Evolutionary conservation across 2,797 vertebrate genomes (phyloP).

Genomic region (Numenius phaeopus): DNA sequence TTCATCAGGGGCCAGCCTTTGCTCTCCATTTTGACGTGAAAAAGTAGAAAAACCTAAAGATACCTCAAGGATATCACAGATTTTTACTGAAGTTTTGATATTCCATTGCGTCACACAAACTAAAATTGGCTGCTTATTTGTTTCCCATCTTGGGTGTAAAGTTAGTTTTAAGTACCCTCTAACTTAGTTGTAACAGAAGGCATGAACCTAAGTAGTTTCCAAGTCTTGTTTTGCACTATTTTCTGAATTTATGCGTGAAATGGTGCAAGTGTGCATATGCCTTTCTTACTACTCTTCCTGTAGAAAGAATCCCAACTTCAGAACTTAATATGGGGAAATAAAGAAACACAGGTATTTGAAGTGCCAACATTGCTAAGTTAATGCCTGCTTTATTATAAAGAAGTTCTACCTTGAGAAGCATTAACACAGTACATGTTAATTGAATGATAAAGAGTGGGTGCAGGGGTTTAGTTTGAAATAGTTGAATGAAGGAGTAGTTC

Average conservation of each 20-base stretch:
- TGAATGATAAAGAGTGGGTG: conserved; percentile 57
- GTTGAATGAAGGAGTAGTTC: conserved; percentile 76
- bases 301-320: conserved; percentile 73
- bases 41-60: conserved; percentile 87
- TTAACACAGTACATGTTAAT: conserved; percentile 64
- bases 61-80: conserved; percentile 90
- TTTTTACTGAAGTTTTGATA: conserved; percentile 71
- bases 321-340: conserved; percentile 69
- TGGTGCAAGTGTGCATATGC: conserved; percentile 73
- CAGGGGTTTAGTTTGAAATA: conserved; percentile 69
- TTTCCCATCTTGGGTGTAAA: conserved; percentile 75
- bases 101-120: conserved; percentile 61
- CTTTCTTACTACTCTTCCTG: conserved; percentile 75
- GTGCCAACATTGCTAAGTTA: conserved; percentile 77
- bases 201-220: conserved; percentile 66
- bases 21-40: conserved; percentile 96
- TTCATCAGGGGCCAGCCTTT: conserved; percentile 91
- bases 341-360: conserved; percentile 70
- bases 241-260: conserved; percentile 56
- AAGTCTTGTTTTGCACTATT: conserved; percentile 69
- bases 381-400: conserved; percentile 75
- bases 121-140: conserved; percentile 76
- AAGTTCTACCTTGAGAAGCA: conserved; percentile 76
- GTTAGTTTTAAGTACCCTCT: conserved; percentile 69
- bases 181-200: conserved; percentile 79